Evolutionary conservation across 2,888 invertebrate genomes (phyloP).

Genomic region (Drosophila fulvimacula): DNA sequence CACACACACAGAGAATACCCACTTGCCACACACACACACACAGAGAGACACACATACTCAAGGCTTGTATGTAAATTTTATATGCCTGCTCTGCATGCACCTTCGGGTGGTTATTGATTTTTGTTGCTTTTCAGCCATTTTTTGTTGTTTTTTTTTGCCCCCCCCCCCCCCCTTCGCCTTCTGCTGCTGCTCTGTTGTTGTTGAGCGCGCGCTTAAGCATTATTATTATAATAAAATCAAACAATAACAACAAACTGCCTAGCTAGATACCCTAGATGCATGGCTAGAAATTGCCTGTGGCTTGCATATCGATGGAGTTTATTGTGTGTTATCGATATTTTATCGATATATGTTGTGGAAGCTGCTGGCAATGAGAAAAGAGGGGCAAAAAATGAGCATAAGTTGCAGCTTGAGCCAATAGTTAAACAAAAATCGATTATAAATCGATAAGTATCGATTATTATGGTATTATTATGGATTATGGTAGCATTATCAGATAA

Average conservation of each 20-base stretch:
- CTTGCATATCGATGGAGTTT: neutral
- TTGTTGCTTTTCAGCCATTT: conserved; percentile 43
- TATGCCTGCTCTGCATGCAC: conserved; percentile 37
- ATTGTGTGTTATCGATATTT: neutral
- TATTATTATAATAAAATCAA: conserved; percentile 78
- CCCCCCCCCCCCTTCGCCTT: neutral
- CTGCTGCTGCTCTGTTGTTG: conserved; percentile 14
- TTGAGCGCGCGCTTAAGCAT: conserved; percentile 47
- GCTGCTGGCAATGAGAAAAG: neutral
- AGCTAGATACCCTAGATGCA: conserved; percentile 2
- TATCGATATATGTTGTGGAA: neutral
- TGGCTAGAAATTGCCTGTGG: neutral
- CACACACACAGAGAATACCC: conserved; percentile 18
- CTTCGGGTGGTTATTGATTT: conserved; percentile 77
- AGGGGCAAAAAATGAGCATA: neutral
- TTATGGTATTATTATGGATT: neutral
- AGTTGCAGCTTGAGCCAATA: neutral
- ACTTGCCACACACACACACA: conserved; percentile 28
- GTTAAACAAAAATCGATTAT: no score
- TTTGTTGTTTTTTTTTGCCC: conserved; percentile 12
- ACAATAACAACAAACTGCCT: conserved; percentile 35
- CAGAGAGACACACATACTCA: conserved; percentile 16
- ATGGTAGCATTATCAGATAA: neutral
- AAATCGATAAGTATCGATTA: neutral
- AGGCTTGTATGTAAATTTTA: conserved; percentile 46